A percentile compares a stretch with the other conserved stretches of the same genome.
phyloP scores from a whole-genome alignment of 2,888 invertebrate species.

The Drosophila multiciliata region DNA sequence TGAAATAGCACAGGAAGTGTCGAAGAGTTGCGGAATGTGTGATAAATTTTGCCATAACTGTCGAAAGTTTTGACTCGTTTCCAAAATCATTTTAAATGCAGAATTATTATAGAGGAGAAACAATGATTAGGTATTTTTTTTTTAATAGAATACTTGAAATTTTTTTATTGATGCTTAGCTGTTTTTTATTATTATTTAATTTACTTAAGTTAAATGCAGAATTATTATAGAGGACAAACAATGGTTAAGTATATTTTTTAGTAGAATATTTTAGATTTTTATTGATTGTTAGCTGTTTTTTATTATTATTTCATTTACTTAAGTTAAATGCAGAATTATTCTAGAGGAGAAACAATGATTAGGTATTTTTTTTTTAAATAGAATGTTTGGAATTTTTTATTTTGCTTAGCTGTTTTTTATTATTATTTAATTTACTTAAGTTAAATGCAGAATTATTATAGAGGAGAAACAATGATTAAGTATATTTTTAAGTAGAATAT shows the following conservation, averaged over 20 bases:
- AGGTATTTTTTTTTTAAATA: neutral
- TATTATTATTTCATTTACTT: neutral
- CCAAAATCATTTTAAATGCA: neutral
- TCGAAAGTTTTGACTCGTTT: too few relatives aligned
- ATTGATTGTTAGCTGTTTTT: neutral
- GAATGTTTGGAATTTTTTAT: conserved; percentile 14
- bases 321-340: neutral
- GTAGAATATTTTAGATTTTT: neutral
- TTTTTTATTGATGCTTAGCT: conserved; percentile 4
- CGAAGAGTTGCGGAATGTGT: neutral
- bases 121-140: neutral
- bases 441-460: neutral
- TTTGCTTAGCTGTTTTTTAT: neutral
- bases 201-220: neutral
- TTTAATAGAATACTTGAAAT: conserved; percentile 8
- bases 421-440: neutral
- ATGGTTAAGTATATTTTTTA: neutral
- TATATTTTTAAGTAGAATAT: neutral
- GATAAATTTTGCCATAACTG: too few relatives aligned
- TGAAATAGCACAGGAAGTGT: neutral
- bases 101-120: neutral
- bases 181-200: neutral
- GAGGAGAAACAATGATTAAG: neutral
- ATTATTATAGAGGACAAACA: neutral
- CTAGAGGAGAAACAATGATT: neutral